These are phyloP conservation scores for Manis javanica DNA, from an alignment of 2,797 vertebrate genomes.

Conservation along the genomic window DNA sequence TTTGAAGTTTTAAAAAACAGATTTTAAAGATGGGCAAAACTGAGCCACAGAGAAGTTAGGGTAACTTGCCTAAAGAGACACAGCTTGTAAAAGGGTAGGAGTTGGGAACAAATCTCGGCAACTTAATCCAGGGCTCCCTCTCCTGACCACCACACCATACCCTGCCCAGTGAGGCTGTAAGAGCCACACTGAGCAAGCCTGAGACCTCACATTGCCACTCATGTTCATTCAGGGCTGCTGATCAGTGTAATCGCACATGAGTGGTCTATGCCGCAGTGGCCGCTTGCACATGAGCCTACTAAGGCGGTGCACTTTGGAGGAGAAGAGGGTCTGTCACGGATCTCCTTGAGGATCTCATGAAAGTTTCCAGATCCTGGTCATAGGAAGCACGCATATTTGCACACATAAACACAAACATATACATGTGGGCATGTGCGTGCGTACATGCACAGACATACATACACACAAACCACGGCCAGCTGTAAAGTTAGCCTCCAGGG, in stretches of 20 bases:
- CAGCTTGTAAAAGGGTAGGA: neutral
- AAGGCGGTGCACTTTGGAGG: neutral
- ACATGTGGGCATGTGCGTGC: neutral
- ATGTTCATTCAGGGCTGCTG: neutral
- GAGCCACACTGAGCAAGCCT: neutral
- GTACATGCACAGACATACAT: too few relatives aligned
- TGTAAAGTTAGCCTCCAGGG: neutral
- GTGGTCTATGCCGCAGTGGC: neutral
- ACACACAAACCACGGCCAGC: neutral
- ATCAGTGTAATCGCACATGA: neutral
- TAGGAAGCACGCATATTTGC: constrained; percentile 30
- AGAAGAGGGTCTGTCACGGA: neutral
- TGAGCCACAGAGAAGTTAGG: neutral
- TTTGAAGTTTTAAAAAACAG: neutral
- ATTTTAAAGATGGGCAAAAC: neutral
- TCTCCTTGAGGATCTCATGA: neutral
- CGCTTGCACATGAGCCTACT: neutral
- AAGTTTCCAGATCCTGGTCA: neutral
- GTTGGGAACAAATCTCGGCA: neutral
- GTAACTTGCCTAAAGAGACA: neutral
- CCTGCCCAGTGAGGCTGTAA: neutral
- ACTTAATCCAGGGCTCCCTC: neutral
- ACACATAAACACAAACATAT: neutral
- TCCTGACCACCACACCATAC: neutral
- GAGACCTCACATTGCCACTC: neutral